Percentiles rank a stretch among this genome's conserved stretches.
Evolutionary conservation across 1,140 invertebrate species (phyloP).

Genomic region (Campoletis sonorensis): DNA sequence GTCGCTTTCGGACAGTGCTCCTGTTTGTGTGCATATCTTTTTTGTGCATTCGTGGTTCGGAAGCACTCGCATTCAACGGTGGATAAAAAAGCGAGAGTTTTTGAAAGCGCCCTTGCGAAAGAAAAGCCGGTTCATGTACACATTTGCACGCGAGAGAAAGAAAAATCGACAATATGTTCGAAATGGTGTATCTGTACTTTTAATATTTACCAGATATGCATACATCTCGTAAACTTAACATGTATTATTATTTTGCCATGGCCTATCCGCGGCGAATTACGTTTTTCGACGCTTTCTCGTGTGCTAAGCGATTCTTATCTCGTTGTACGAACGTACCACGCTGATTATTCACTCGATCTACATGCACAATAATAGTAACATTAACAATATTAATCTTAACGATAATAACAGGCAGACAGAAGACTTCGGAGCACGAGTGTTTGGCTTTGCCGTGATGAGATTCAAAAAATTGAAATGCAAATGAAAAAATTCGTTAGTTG

Average conservation of each 20-base stretch:
- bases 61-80: not conserved
- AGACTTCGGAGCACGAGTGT: not conserved
- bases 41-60: not conserved
- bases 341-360: not conserved
- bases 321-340: not conserved
- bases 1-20: not conserved
- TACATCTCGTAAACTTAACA: not conserved
- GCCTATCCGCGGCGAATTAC: not conserved
- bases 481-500: constrained; percentile 40
- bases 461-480: constrained; percentile 39
- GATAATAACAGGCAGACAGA: not conserved
- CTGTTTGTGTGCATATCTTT: not conserved
- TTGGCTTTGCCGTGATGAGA: not conserved
- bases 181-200: not conserved
- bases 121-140: not conserved
- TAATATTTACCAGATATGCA: not conserved
- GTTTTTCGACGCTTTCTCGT: not conserved
- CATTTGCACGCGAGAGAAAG: not conserved
- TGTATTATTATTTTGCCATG: no score
- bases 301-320: not conserved
- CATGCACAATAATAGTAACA: not conserved
- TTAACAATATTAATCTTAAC: not conserved
- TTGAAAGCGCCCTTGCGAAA: not conserved
- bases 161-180: not conserved
- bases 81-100: not conserved